phyloP scores from a whole-genome alignment of 2,797 vertebrate genomes.

The Trichosurus vulpecula region DNA sequence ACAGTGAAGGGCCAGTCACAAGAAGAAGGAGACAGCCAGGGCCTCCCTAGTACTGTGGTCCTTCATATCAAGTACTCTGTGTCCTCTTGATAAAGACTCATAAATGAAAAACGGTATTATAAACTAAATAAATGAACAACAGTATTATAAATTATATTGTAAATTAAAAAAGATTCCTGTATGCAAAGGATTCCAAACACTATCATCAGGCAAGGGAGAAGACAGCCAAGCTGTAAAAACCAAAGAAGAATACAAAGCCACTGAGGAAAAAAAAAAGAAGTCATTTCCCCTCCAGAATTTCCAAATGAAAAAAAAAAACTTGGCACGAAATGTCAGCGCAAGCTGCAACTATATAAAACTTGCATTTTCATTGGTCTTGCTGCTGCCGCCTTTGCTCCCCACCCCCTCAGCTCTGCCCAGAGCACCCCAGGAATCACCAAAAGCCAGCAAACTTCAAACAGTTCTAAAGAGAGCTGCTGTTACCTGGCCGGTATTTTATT shows the following conservation, averaged over 20 bases:
- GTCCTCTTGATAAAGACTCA: background rate
- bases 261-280: background rate
- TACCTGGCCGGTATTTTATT: slow-evolving; percentile 28
- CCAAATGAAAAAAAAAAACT: background rate
- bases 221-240: background rate
- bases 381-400: no score
- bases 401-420: background rate
- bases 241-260: background rate
- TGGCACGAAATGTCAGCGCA: background rate
- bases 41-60: no score
- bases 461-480: slow-evolving; percentile 22
- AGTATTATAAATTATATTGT: background rate
- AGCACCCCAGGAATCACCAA: background rate
- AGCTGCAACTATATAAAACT: background rate
- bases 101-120: background rate
- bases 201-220: background rate
- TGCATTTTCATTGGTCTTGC: background rate
- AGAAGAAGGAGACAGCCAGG: background rate
- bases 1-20: background rate
- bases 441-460: background rate
- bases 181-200: background rate
- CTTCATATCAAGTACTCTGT: background rate
- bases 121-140: background rate
- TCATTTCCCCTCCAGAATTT: background rate
- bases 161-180: background rate